phyloP scores from a whole-genome alignment of 2,113 vertebrate species.

The Tragulus kanchil region DNA sequence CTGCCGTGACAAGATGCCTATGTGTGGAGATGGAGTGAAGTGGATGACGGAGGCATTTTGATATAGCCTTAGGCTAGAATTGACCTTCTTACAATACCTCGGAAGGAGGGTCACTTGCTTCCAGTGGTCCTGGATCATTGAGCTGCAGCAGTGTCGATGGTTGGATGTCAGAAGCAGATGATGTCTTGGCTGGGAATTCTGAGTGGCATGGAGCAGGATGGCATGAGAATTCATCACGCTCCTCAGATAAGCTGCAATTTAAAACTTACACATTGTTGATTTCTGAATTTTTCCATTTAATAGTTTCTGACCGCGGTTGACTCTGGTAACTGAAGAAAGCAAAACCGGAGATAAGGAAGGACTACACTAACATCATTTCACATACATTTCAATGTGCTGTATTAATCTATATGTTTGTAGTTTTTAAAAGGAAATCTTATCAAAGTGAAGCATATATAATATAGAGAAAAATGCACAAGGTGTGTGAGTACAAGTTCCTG shows the following conservation, averaged over 20 bases:
- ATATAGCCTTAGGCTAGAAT: too few relatives aligned
- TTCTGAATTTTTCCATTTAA: not conserved
- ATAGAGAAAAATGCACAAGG: not conserved
- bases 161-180: too few relatives aligned
- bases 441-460: not conserved
- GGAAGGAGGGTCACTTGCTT: too few relatives aligned
- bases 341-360: not conserved
- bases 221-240: too few relatives aligned
- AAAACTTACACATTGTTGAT: not conserved
- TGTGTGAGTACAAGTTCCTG: not conserved
- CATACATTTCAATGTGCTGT: not conserved
- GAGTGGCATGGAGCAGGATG: too few relatives aligned
- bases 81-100: too few relatives aligned
- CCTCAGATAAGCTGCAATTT: not conserved
- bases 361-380: not conserved
- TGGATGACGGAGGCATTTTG: too few relatives aligned
- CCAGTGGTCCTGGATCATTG: too few relatives aligned
- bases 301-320: not conserved
- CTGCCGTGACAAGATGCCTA: too few relatives aligned
- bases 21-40: too few relatives aligned
- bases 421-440: constrained; percentile 11
- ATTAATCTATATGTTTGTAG: not conserved
- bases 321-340: not conserved
- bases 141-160: too few relatives aligned
- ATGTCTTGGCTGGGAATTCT: too few relatives aligned